Evolutionary conservation across 2,888 invertebrate species (phyloP).

Genomic region (Stenoptilia bipunctidactyla): DNA sequence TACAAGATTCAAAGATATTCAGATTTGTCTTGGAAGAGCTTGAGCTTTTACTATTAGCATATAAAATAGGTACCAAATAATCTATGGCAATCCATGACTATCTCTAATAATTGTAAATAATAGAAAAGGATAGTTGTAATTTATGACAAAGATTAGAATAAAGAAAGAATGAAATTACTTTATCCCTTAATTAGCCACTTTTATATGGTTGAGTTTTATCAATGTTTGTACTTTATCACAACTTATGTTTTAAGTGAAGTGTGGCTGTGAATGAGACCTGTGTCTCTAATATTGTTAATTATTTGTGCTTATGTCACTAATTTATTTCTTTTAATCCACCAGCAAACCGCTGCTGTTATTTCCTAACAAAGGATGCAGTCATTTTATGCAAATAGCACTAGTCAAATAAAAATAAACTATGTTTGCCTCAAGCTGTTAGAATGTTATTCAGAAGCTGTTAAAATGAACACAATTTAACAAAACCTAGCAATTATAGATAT

Average conservation of each 20-base stretch:
- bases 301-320: slow-evolving; percentile 62
- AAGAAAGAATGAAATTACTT: not conserved
- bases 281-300: slow-evolving; percentile 36
- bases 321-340: slow-evolving; percentile 24
- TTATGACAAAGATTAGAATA: not conserved
- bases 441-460: not conserved
- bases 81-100: too few species aligned
- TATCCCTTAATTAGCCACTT: slow-evolving; percentile 25
- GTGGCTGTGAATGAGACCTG: slow-evolving; percentile 63
- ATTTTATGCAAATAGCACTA: slow-evolving; percentile 34
- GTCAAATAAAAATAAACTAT: slow-evolving; percentile 22
- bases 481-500: not conserved
- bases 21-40: too few species aligned
- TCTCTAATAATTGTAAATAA: not conserved
- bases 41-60: too few species aligned
- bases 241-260: slow-evolving; percentile 19
- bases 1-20: slow-evolving; percentile 23
- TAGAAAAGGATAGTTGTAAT: not conserved
- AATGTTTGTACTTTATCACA: slow-evolving; percentile 36
- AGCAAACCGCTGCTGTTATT: not conserved
- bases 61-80: too few species aligned
- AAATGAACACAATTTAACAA: not conserved
- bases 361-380: slow-evolving; percentile 17
- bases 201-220: slow-evolving; percentile 25
- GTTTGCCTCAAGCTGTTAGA: not conserved